Evolutionary conservation across 2,888 invertebrate species (phyloP).

Genomic region (Diadegma fenestrale): DNA sequence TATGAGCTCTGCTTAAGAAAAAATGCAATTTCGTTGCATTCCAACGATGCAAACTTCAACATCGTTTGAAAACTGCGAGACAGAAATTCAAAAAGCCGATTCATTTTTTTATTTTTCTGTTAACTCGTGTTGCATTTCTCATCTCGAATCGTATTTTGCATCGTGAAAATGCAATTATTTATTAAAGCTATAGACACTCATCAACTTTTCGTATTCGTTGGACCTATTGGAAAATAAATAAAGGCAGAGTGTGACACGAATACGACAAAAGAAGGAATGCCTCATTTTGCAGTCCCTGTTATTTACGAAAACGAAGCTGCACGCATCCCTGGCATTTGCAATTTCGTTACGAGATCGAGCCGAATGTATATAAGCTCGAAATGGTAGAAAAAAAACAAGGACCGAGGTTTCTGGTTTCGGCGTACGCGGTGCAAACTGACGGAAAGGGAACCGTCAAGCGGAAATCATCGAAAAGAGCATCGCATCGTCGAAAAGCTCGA

Average conservation of each 20-base stretch:
- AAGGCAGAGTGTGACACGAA: neutral
- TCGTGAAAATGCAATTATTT: no score
- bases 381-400: neutral
- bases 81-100: neutral
- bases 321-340: constrained; percentile 4
- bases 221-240: no score
- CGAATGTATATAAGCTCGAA: neutral
- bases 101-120: neutral
- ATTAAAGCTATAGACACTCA: no score
- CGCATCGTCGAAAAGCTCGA: constrained; percentile 44
- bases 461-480: constrained; percentile 44
- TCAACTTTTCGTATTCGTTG: no score
- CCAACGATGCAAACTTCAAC: no score
- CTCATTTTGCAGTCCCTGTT: neutral
- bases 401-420: neutral
- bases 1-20: no score
- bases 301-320: neutral
- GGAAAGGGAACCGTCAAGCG: constrained; percentile 34
- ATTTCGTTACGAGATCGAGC: constrained; percentile 2
- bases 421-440: constrained; percentile 7
- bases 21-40: no score
- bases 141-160: no score
- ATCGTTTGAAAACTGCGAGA: neutral
- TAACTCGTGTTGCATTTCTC: no score
- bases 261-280: neutral